A percentile compares a stretch with the other conserved stretches of the same genome.
phyloP scores from a whole-genome alignment of 2,888 invertebrate genomes.

The Sympetrum striolatum region DNA sequence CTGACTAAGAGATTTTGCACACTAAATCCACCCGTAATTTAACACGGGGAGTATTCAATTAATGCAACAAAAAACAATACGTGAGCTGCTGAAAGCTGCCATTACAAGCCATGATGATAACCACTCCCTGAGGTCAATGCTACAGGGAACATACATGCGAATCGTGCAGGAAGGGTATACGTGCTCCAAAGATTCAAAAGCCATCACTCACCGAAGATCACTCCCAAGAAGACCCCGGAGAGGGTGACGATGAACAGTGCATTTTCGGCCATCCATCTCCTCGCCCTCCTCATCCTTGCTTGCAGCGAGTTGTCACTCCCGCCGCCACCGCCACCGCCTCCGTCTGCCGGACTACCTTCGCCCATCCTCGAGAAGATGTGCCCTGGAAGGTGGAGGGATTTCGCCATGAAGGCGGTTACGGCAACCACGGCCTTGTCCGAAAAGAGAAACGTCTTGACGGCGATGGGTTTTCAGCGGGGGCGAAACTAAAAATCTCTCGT shows the following conservation, averaged over 20 bases:
- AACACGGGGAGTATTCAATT: too few species aligned
- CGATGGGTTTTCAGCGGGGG: background rate
- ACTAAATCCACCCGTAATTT: too few species aligned
- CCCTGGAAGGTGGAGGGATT: constrained; percentile 36
- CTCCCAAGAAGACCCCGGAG: constrained; percentile 78
- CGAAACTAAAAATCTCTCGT: background rate
- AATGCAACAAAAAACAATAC: too few species aligned
- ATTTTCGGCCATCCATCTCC: constrained; percentile 77
- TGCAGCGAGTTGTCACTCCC: background rate
- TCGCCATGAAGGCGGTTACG: constrained; percentile 26
- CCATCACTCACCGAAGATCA: constrained; percentile 70
- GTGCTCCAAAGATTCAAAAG: too few species aligned
- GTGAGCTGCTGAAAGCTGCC: too few species aligned
- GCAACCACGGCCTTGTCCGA: constrained; percentile 36
- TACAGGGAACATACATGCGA: too few species aligned
- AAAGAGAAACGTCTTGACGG: constrained; percentile 36
- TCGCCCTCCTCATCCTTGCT: constrained; percentile 64
- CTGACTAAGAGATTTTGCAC: too few species aligned
- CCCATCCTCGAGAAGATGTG: constrained; percentile 37
- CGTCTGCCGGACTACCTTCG: constrained; percentile 13
- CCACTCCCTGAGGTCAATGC: too few species aligned
- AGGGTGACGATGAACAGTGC: constrained; percentile 80
- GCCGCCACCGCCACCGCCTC: constrained; percentile 10
- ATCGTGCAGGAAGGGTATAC: too few species aligned
- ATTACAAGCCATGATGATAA: too few species aligned